These are phyloP conservation scores for Peromyscus nudipes DNA, from an alignment of 2,797 vertebrate species.

Conservation along the genomic window DNA sequence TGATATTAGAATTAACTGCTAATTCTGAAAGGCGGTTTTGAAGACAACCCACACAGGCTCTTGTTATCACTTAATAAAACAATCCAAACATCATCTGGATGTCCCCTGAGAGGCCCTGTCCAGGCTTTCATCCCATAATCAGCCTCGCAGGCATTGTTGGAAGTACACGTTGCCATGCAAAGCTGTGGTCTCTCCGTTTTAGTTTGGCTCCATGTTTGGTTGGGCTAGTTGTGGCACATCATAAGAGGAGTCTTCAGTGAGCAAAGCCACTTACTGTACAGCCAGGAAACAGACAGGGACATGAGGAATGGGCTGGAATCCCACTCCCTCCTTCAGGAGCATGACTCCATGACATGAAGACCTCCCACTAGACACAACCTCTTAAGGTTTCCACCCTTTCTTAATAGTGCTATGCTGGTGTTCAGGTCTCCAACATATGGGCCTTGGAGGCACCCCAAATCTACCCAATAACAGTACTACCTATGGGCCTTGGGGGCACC, in stretches of 20 bases:
- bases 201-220: background rate
- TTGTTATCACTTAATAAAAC: constrained; percentile 29
- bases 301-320: background rate
- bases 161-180: background rate
- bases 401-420: background rate
- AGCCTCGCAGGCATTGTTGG: background rate
- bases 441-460: too few species aligned
- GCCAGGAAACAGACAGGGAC: background rate
- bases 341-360: background rate
- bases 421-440: background rate
- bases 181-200: background rate
- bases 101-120: background rate
- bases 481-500: background rate
- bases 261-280: background rate
- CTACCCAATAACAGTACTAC: background rate
- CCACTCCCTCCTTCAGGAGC: background rate
- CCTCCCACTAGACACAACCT: background rate
- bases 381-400: background rate
- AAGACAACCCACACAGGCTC: background rate
- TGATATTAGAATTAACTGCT: background rate
- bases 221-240: background rate
- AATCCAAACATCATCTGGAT: background rate
- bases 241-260: background rate
- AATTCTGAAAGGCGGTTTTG: background rate
- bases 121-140: background rate